These are phyloP conservation scores for Cosmia pyralina DNA, from an alignment of 2,888 invertebrate genomes.

Conservation along the genomic window DNA sequence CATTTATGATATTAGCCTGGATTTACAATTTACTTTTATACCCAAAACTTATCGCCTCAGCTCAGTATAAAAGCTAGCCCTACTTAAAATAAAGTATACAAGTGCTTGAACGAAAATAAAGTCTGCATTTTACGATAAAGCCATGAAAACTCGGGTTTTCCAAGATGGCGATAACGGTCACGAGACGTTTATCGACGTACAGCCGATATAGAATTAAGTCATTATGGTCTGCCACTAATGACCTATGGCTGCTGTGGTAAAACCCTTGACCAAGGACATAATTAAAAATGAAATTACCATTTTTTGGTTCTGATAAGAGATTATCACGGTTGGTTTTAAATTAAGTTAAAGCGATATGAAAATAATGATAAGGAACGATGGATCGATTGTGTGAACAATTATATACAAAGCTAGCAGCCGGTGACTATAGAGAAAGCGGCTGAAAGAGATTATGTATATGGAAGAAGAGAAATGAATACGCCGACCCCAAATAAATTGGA, in stretches of 20 bases:
- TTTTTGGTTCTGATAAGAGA: slow-evolving; percentile 14
- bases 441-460: neutral
- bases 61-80: slow-evolving; percentile 9
- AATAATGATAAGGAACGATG: neutral
- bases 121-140: slow-evolving; percentile 46
- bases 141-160: slow-evolving; percentile 36
- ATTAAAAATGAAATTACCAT: slow-evolving; percentile 34
- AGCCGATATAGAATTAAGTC: slow-evolving; percentile 51
- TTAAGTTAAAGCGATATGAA: neutral
- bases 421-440: neutral
- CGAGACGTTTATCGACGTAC: slow-evolving; percentile 44
- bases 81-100: slow-evolving; percentile 35
- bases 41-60: slow-evolving; percentile 36
- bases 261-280: slow-evolving; percentile 20
- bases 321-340: slow-evolving; percentile 8
- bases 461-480: neutral
- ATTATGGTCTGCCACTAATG: slow-evolving; percentile 45
- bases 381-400: neutral
- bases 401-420: neutral
- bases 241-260: slow-evolving; percentile 6
- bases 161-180: slow-evolving; percentile 49
- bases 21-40: slow-evolving; percentile 33
- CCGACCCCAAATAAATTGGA: neutral
- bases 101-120: slow-evolving; percentile 48
- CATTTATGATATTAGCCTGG: slow-evolving; percentile 15